Percentiles rank a stretch among this genome's conserved stretches.
phyloP scores from a whole-genome alignment of 2,113 vertebrate species.

The Hippocampus barbouri region DNA sequence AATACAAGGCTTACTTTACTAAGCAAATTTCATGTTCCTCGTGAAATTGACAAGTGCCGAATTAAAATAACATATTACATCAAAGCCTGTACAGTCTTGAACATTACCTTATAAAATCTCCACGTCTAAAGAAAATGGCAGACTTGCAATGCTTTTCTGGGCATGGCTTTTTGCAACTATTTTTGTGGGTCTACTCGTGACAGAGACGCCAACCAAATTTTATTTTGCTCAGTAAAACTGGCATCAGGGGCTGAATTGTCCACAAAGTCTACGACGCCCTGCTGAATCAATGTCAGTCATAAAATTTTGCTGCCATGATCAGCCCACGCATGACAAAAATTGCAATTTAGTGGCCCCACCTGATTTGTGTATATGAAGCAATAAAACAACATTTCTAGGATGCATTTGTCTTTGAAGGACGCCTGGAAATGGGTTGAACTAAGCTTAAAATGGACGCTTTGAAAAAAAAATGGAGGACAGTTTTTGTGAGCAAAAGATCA shows the following conservation, averaged over 20 bases:
- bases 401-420: no score
- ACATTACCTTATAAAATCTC: no score
- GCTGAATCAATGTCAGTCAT: neutral
- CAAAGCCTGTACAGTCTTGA: no score
- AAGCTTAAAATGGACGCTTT: no score
- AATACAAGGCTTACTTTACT: neutral
- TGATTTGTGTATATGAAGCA: neutral
- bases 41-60: neutral
- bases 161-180: no score
- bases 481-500: neutral
- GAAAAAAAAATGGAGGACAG: neutral
- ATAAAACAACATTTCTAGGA: no score
- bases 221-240: neutral
- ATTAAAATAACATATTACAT: neutral
- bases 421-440: no score
- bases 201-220: neutral
- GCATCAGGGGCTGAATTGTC: no score
- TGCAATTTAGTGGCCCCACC: neutral
- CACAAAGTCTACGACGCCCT: no score
- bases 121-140: no score
- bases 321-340: neutral
- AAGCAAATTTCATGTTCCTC: neutral
- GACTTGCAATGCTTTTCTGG: no score
- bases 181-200: no score
- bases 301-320: neutral